phyloP scores from a whole-genome alignment of 2,888 invertebrate genomes.

The Eristalis intricaria region DNA sequence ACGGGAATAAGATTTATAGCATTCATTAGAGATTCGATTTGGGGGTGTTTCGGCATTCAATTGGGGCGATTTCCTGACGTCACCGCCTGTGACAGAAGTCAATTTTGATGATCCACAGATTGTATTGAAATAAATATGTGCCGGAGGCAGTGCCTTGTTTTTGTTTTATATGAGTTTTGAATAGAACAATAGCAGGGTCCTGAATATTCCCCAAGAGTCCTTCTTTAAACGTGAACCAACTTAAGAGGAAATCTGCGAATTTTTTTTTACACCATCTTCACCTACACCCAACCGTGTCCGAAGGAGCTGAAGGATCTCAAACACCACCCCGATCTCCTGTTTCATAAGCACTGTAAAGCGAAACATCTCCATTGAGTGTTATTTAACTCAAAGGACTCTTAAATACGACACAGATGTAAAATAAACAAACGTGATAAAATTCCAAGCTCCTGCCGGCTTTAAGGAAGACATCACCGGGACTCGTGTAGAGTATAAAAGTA shows the following conservation, averaged over 20 bases:
- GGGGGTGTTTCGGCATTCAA: constrained; percentile 54
- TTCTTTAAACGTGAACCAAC: constrained; percentile 22
- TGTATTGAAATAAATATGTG: constrained; percentile 19
- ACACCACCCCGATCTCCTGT: not conserved
- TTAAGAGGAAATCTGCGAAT: constrained; percentile 3
- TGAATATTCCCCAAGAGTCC: constrained; percentile 13
- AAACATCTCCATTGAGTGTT: constrained; percentile 68
- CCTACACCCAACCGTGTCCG: constrained; percentile 15
- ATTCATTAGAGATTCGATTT: constrained; percentile 65
- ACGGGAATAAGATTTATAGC: constrained; percentile 57
- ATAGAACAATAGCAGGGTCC: not conserved
- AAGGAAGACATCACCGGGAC: constrained; percentile 47
- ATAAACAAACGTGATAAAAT: constrained; percentile 72
- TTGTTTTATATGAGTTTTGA: constrained; percentile 1
- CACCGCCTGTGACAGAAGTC: constrained; percentile 23
- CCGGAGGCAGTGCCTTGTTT: not conserved
- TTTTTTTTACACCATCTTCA: constrained; percentile 2
- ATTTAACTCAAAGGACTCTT: constrained; percentile 71
- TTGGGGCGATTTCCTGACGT: constrained; percentile 41
- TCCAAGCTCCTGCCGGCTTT: constrained; percentile 26
- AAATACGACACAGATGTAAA: constrained; percentile 72
- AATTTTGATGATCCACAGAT: constrained; percentile 35
- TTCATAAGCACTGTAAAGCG: constrained; percentile 1
- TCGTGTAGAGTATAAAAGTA: constrained; percentile 60
- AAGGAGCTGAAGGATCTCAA: constrained; percentile 1